phyloP scores from a whole-genome alignment of 1,140 invertebrate species.

The Catajapyx aquilonaris region DNA sequence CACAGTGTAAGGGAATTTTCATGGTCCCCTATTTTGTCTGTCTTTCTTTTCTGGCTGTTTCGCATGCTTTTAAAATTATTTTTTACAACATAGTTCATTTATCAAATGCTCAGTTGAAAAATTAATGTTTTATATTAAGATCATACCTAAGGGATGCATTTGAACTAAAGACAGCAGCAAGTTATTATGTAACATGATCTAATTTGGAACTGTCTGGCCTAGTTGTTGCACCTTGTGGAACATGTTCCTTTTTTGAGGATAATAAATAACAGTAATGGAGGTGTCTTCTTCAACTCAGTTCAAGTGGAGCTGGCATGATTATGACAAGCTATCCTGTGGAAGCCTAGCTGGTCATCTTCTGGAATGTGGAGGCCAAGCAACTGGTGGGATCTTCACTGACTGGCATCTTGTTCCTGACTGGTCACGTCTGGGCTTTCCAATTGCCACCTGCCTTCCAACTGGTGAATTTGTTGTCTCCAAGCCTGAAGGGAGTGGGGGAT shows the following conservation, averaged over 20 bases:
- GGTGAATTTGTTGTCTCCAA: constrained; percentile 26
- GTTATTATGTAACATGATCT: no score
- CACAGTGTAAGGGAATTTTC: constrained; percentile 17
- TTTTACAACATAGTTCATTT: no score
- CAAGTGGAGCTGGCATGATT: constrained; percentile 22
- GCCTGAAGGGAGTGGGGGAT: constrained; percentile 25
- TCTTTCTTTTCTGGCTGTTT: constrained; percentile 3
- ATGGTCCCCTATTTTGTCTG: constrained; percentile 6
- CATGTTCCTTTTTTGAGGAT: no score
- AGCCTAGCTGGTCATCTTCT: constrained; percentile 30
- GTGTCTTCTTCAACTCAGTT: no score
- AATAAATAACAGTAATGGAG: no score
- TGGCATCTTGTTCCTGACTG: constrained; percentile 26
- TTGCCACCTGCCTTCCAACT: constrained; percentile 23
- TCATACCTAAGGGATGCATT: no score
- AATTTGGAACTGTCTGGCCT: no score
- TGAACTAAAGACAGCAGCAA: no score
- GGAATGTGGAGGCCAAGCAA: constrained; percentile 31
- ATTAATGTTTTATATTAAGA: no score
- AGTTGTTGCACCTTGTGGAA: no score
- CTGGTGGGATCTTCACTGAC: constrained; percentile 30
- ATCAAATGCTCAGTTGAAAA: no score
- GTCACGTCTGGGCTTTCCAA: constrained; percentile 26
- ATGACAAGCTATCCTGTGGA: constrained; percentile 21
- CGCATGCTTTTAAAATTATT: no score